A percentile compares a stretch with the other conserved stretches of the same genome.
These are phyloP conservation scores for Centruroides sculpturatus DNA, from an alignment of 1,140 invertebrate species.

Conservation along the genomic window DNA sequence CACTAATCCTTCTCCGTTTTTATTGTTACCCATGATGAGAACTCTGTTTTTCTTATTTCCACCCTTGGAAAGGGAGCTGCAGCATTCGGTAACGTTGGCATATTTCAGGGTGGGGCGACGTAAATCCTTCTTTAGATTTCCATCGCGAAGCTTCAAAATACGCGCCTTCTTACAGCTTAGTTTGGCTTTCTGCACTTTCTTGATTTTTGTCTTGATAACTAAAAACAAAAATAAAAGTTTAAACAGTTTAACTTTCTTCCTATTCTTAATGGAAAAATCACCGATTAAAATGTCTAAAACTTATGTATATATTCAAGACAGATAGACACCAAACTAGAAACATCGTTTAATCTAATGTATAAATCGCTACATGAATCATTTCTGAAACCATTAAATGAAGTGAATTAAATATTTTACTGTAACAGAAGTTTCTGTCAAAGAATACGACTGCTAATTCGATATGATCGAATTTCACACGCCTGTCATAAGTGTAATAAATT, in stretches of 20 bases:
- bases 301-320: no score
- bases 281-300: no score
- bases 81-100: conserved; percentile 30
- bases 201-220: conserved; percentile 32
- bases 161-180: conserved; percentile 30
- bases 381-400: no score
- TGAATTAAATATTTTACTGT: no score
- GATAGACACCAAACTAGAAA: no score
- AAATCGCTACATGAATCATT: no score
- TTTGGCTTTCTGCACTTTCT: conserved; percentile 24
- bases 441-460: no score
- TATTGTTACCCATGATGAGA: conserved; percentile 36
- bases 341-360: no score
- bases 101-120: conserved; percentile 26
- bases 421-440: no score
- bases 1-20: conserved; percentile 25
- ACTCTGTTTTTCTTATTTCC: conserved; percentile 23
- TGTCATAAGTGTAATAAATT: no score
- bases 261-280: background rate
- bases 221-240: conserved; percentile 13
- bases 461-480: no score
- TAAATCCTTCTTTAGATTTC: conserved; percentile 24
- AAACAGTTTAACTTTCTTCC: background rate
- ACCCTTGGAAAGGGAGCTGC: conserved; percentile 22
- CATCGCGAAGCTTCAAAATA: conserved; percentile 28